These are phyloP conservation scores for Taenioides sp. DNA, from an alignment of 2,797 vertebrate genomes.

Conservation along the genomic window DNA sequence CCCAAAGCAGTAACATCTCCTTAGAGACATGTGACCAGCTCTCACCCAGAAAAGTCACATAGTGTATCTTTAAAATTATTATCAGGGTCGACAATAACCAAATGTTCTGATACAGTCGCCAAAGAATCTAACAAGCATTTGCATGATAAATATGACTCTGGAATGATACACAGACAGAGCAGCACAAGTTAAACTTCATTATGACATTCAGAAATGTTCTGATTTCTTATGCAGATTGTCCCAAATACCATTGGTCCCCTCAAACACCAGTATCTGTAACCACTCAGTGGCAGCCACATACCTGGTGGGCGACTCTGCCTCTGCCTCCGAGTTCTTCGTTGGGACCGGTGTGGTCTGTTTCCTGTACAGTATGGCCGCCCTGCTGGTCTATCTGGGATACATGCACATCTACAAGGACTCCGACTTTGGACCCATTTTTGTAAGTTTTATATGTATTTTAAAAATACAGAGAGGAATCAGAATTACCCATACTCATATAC, in stretches of 20 bases:
- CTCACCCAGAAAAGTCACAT: neutral
- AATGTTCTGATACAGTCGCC: neutral
- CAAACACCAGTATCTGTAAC: slow-evolving; percentile 73
- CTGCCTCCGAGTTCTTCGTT: slow-evolving; percentile 91
- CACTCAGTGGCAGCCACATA: slow-evolving; percentile 61
- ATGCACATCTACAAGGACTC: slow-evolving; percentile 90
- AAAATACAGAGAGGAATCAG: neutral
- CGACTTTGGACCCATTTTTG: slow-evolving; percentile 86
- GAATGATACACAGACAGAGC: too few species aligned
- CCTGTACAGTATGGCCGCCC: slow-evolving; percentile 88
- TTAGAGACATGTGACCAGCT: too few species aligned
- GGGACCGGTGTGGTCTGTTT: slow-evolving; percentile 89
- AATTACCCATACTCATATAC: too few species aligned
- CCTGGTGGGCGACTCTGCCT: slow-evolving; percentile 88
- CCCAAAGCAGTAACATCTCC: too few species aligned
- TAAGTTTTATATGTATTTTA: slow-evolving; percentile 68
- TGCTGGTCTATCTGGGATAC: slow-evolving; percentile 90
- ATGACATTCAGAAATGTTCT: neutral
- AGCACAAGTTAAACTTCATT: too few species aligned
- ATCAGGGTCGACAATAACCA: neutral
- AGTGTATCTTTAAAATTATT: too few species aligned
- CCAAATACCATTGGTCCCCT: slow-evolving; percentile 61
- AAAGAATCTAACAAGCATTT: too few species aligned
- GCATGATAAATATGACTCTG: too few species aligned
- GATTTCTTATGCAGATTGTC: slow-evolving; percentile 63